Percentiles rank a stretch among this genome's conserved stretches.
Conservation (phyloP, 1,140 invertebrate species). For the Tetragonula clypearis region DNA sequence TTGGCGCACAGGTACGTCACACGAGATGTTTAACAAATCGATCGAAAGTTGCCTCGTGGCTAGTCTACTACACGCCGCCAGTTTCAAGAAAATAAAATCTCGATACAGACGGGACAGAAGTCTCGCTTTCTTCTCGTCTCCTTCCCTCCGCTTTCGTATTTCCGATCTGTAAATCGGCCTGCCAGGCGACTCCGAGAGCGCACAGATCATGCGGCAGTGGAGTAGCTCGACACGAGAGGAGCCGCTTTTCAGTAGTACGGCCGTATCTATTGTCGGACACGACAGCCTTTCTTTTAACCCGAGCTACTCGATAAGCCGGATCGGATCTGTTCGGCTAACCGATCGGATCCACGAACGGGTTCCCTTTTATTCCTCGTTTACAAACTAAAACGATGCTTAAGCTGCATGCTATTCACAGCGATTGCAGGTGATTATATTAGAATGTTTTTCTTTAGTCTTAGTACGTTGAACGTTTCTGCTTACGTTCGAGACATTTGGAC, state of each 20-base stretch:
- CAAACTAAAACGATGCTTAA: slow-evolving; percentile 5
- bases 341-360: not conserved
- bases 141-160: slow-evolving; percentile 20
- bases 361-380: slow-evolving; percentile 18
- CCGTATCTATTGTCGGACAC: slow-evolving; percentile 67
- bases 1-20: not conserved
- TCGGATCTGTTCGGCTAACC: slow-evolving; percentile 25
- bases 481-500: too few species aligned
- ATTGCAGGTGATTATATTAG: not conserved
- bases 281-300: slow-evolving; percentile 33
- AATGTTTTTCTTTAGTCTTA: not conserved
- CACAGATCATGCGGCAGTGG: slow-evolving; percentile 4
- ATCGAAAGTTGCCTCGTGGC: not conserved
- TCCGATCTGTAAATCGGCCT: slow-evolving; percentile 32
- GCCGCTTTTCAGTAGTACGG: slow-evolving; percentile 67
- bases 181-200: not conserved
- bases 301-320: slow-evolving; percentile 46
- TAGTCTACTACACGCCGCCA: too few species aligned
- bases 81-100: slow-evolving; percentile 4
- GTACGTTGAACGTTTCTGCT: not conserved
- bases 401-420: not conserved
- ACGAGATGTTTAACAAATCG: not conserved
- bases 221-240: slow-evolving; percentile 45
- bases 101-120: not conserved
- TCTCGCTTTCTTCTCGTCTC: slow-evolving; percentile 35